phyloP scores from a whole-genome alignment of 2,797 vertebrate species.

The Xiphophorus birchmanni region DNA sequence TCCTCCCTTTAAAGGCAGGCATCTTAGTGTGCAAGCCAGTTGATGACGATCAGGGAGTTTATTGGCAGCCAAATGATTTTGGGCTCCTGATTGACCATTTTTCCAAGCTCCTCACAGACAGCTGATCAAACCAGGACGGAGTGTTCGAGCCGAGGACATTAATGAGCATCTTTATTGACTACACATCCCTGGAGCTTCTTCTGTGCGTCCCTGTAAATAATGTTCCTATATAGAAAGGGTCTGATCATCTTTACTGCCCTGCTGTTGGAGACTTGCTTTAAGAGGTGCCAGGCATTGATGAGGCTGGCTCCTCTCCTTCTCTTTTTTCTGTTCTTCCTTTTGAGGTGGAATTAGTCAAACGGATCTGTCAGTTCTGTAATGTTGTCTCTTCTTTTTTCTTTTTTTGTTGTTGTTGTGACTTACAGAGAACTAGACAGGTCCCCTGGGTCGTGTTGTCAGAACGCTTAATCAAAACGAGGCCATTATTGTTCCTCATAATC shows the following conservation, averaged over 20 bases:
- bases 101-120: slow-evolving; percentile 48
- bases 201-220: slow-evolving; percentile 38
- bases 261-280: slow-evolving; percentile 13
- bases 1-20: slow-evolving; percentile 38
- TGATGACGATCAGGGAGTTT: slow-evolving; percentile 61
- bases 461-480: slow-evolving; percentile 69
- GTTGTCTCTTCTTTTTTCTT: slow-evolving; percentile 27
- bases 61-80: slow-evolving; percentile 71
- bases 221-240: slow-evolving; percentile 14
- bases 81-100: slow-evolving; percentile 60
- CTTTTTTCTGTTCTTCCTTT: slow-evolving; percentile 23
- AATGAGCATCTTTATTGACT: slow-evolving; percentile 61
- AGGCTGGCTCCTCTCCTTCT: slow-evolving; percentile 27
- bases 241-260: slow-evolving; percentile 26
- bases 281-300: slow-evolving; percentile 20
- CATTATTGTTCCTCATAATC: slow-evolving; percentile 77
- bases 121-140: slow-evolving; percentile 60
- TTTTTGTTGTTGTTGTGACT: slow-evolving; percentile 26
- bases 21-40: slow-evolving; percentile 63
- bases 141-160: slow-evolving; percentile 38
- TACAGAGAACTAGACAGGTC: slow-evolving; percentile 56
- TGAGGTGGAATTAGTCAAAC: slow-evolving; percentile 47
- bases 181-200: slow-evolving; percentile 28
- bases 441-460: slow-evolving; percentile 57
- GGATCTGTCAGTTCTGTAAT: slow-evolving; percentile 47